Evolutionary conservation across 2,888 invertebrate species (phyloP).

Genomic region (Eremobia ochroleuca): DNA sequence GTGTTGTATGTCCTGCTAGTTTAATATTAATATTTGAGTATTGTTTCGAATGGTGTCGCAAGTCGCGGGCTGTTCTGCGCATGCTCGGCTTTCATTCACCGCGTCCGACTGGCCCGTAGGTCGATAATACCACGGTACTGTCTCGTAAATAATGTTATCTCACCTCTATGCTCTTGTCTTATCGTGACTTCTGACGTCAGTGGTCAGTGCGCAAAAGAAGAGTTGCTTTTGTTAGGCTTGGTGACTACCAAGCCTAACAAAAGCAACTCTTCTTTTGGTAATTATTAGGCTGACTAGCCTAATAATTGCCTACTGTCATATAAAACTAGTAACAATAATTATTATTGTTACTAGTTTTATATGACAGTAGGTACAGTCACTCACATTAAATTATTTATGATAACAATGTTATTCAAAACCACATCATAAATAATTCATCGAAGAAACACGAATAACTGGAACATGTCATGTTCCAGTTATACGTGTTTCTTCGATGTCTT

Average conservation of each 20-base stretch:
- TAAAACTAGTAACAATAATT: too few species aligned
- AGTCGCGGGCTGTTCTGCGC: constrained; percentile 67
- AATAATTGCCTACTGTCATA: too few species aligned
- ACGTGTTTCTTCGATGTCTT: neutral
- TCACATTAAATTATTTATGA: neutral
- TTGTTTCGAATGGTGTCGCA: constrained; percentile 64
- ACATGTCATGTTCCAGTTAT: neutral
- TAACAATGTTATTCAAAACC: too few species aligned
- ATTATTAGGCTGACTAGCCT: too few species aligned
- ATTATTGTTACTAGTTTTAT: neutral
- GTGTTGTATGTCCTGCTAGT: neutral
- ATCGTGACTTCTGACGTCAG: constrained; percentile 30
- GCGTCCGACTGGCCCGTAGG: constrained; percentile 70
- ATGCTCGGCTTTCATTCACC: constrained; percentile 81
- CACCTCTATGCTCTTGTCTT: constrained; percentile 30
- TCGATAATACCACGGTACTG: constrained; percentile 72
- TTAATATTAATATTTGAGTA: constrained; percentile 42
- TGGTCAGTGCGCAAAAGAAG: neutral
- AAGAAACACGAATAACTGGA: too few species aligned
- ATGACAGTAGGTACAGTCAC: neutral
- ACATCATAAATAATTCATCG: too few species aligned
- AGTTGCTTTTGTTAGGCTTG: neutral
- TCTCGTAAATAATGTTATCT: constrained; percentile 66
- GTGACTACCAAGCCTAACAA: too few species aligned
- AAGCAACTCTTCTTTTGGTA: too few species aligned